These are phyloP conservation scores for Trichomycterus rosablanca DNA, from an alignment of 2,113 vertebrate genomes.

Conservation along the genomic window DNA sequence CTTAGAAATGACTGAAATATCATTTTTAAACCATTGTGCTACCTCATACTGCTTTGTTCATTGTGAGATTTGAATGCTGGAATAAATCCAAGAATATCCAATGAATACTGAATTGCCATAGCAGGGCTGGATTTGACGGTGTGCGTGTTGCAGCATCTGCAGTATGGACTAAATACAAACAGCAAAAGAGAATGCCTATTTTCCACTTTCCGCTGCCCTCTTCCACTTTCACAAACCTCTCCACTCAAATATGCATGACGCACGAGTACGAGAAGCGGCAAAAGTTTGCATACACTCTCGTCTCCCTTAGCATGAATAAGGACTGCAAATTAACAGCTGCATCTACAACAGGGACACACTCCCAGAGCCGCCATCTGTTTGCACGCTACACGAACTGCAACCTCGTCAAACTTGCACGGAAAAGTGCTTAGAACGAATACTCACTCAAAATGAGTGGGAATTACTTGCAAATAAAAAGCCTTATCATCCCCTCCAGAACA, in stretches of 20 bases:
- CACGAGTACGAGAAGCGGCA: neutral
- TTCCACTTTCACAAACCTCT: constrained; percentile 3
- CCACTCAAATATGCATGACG: constrained; percentile 21
- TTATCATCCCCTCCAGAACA: constrained; percentile 16
- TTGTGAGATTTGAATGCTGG: neutral
- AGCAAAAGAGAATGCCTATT: constrained; percentile 13
- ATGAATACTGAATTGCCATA: neutral
- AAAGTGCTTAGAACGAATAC: constrained; percentile 3
- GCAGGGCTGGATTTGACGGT: constrained; percentile 1
- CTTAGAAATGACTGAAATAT: too few relatives aligned
- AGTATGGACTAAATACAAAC: constrained; percentile 11
- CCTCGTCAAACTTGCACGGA: neutral
- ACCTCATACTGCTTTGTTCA: too few relatives aligned
- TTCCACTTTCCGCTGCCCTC: constrained; percentile 1
- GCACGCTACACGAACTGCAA: neutral
- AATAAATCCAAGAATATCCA: neutral
- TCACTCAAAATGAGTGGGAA: neutral
- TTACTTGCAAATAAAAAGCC: neutral
- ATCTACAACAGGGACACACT: neutral
- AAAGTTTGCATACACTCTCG: neutral
- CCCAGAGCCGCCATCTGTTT: neutral
- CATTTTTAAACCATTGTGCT: too few relatives aligned
- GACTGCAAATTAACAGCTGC: neutral
- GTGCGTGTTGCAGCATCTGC: neutral
- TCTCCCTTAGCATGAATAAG: neutral